Conservation (phyloP, 2,113 vertebrate genomes). For the Campylomormyrus tamandua region DNA sequence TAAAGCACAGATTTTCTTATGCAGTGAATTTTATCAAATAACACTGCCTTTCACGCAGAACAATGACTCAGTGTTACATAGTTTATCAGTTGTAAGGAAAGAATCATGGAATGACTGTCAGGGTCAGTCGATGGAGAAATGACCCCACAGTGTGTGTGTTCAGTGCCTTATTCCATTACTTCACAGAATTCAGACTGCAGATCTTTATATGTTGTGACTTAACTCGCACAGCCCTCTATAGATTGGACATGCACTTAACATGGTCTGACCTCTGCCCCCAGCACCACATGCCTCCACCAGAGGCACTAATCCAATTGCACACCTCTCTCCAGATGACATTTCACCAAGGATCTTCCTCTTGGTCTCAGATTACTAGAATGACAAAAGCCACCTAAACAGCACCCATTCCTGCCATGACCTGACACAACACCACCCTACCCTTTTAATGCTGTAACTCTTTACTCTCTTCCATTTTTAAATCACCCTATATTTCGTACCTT, state of each 20-base stretch:
- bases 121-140: background rate
- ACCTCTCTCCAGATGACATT: background rate
- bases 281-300: background rate
- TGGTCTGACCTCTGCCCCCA: background rate
- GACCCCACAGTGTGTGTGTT: background rate
- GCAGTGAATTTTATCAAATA: background rate
- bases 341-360: background rate
- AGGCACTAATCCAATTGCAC: background rate
- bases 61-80: background rate
- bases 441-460: slow-evolving; percentile 40
- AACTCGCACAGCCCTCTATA: background rate
- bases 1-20: background rate
- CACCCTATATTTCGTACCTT: slow-evolving; percentile 47
- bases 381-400: background rate
- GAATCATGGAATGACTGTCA: background rate
- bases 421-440: background rate
- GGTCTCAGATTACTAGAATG: background rate
- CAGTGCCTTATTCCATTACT: background rate
- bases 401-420: background rate
- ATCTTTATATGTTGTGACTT: background rate
- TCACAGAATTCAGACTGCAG: background rate
- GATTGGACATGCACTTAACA: background rate
- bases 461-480: slow-evolving; percentile 51
- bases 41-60: background rate
- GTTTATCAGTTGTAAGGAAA: background rate